Conservation (phyloP, 2,888 invertebrate genomes). For the Embidobia sp. region DNA sequence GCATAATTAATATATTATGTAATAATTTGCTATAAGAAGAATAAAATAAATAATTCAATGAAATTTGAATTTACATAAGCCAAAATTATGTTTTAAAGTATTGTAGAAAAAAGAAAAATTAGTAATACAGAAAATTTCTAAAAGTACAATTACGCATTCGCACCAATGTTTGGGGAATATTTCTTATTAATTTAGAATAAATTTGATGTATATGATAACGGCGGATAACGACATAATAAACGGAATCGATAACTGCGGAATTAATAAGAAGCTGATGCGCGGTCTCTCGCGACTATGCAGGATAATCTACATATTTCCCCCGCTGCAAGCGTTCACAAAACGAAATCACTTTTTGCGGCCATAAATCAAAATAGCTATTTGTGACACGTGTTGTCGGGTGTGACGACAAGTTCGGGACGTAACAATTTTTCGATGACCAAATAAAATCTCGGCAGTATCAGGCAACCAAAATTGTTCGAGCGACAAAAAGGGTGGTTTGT, state of each 20-base stretch:
- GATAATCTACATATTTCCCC: conserved; percentile 7
- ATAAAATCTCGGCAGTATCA: background rate
- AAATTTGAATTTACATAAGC: too few relatives aligned
- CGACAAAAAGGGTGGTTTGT: background rate
- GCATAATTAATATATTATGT: too few relatives aligned
- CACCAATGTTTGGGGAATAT: too few relatives aligned
- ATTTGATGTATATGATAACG: background rate
- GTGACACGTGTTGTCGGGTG: conserved; percentile 9
- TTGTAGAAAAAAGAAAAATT: too few relatives aligned
- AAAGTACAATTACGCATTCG: too few relatives aligned
- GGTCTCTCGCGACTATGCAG: background rate
- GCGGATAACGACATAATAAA: background rate
- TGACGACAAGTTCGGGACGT: too few relatives aligned
- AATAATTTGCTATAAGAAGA: too few relatives aligned
- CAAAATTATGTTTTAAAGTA: too few relatives aligned
- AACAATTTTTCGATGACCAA: too few relatives aligned
- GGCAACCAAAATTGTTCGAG: conserved; percentile 3
- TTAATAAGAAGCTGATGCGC: background rate
- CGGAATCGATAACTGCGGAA: background rate
- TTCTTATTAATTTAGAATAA: too few relatives aligned
- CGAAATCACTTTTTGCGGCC: conserved; percentile 9
- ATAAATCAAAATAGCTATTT: conserved; percentile 32
- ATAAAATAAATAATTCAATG: too few relatives aligned
- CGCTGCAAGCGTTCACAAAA: background rate
- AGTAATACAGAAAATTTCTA: too few relatives aligned